Evolutionary conservation across 2,888 invertebrate genomes (phyloP), one percentile per base, ranked within the genome.

Genomic region (Galerucella pusilla): DNA sequence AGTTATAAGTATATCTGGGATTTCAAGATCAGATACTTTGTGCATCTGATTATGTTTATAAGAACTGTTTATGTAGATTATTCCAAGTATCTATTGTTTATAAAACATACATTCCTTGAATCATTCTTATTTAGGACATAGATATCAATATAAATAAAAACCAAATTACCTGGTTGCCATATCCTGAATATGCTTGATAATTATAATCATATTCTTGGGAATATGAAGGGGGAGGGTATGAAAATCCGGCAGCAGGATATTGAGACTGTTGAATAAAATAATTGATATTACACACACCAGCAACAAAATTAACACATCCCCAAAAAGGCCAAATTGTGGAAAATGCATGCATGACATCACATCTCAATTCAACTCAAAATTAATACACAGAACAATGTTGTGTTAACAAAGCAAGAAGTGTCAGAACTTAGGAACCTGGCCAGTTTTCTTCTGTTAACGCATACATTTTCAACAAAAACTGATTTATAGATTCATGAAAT

Each of bases 171-270:
- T 76, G 78, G n/a, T 54, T 60, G 16, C 75, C 67, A 75, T 82
- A 82, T 61, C 80, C 80, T 35, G 69, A 75, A 79, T 84, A 84
- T 28, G 79, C 80, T 75, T 81, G 82, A 77, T 84, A 84, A 49
- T 77, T 79, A 77, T 84, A 83, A 67, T 70, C 75, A 80, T 84
- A 83, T 66, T 72, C 80, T 68, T 82, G 81, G 14, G 68, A 20
- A 65, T 65, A 65, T 45, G 35, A 11, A 20, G 42, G 42, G 16
- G 14, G 45, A 6, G 64, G n/a, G 16, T 65, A 45, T 7, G 16
- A 45, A 12, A 45, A 65, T 46, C 45, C 64, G 11, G 64, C n/a
- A 46, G 42, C 9, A 20, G 46, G n/a, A 46, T 65, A 65, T 11
- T 42, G 64, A 45, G 64, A 16, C 64, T 65, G 49, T 14, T 20